Evolutionary conservation across 1,140 invertebrate species (phyloP), one percentile per base, ranked within the genome.

Genomic region (Drosophila athabasca): DNA sequence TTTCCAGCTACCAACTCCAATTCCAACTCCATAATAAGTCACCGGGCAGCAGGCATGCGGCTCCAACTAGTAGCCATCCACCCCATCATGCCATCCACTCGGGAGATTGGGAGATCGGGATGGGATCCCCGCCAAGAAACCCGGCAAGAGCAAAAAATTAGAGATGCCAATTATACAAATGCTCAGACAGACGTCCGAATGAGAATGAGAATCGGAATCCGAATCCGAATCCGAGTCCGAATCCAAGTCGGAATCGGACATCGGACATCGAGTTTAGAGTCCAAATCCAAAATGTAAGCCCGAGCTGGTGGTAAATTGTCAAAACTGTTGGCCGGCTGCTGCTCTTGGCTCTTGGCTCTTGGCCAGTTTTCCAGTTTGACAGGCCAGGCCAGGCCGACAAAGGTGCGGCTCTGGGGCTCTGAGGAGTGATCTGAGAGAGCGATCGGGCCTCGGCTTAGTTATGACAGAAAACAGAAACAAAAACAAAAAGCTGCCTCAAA

Each of bases 131-230:
- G 55, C 31, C 31, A 31, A 46, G 62, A 72, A 58, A 44, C 54
- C 31, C 62, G 51, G 31, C 17, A 26, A 46, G 31, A 4, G 51
- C 60, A 73, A 80, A 87, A 87, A 83, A 89, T 89, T 88, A 89
- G 83, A 88, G 76, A 79, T 88, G 83, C 83, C 83, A 83, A 88
- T 88, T 88, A 89, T 79, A 89, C 79, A 88, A 88, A 88, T 88
- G 82, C 72, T 77, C 74, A 76, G 74, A 73, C 72, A 62, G 74
- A 76, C 54, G 53, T 76, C 64, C 62, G 54, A 65, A 39, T 58
- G 26, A 54, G 73, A 51, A 54, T 31, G 8, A 31, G 31, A 31
- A 7, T 29, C 24, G 24, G 17, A 19, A 19, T 67, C 13, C 66
- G 41, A 69, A 55, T 62, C 31, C 24, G 48, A 39, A 13, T 57